Evolutionary conservation across 1,140 invertebrate species (phyloP).

Genomic region (Trichomalopsis sarcophagae): DNA sequence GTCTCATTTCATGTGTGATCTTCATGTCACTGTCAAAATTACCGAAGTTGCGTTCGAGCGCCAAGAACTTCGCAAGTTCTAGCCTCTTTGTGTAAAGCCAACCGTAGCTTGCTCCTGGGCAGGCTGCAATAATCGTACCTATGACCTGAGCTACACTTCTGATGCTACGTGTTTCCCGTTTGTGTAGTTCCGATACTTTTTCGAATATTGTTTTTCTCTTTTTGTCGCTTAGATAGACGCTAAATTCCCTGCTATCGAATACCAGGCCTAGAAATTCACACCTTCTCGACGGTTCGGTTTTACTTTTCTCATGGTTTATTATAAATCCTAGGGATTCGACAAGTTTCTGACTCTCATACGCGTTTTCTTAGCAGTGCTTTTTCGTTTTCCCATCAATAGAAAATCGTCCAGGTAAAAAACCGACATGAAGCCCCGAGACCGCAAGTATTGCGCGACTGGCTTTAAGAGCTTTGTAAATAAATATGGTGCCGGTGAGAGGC

Average conservation of each 20-base stretch:
- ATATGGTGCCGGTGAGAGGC: neutral
- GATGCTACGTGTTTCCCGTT: neutral
- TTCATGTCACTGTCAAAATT: neutral
- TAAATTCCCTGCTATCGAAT: conserved; percentile 32
- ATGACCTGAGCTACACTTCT: neutral
- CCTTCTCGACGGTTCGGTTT: conserved; percentile 28
- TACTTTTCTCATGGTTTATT: conserved; percentile 47
- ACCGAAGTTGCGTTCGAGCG: neutral
- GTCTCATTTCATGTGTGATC: neutral
- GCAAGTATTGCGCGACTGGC: neutral
- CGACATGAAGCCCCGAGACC: neutral
- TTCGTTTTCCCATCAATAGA: conserved; percentile 20
- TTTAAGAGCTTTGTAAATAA: conserved; percentile 13
- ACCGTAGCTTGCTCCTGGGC: neutral
- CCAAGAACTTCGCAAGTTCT: neutral
- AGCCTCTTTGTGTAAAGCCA: neutral
- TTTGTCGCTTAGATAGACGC: neutral
- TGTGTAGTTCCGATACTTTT: neutral
- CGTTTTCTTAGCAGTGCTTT: conserved; percentile 21
- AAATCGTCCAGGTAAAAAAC: conserved; percentile 26
- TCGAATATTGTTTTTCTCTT: conserved; percentile 12
- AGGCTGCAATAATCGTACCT: neutral
- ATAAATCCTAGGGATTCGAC: conserved; percentile 51
- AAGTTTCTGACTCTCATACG: conserved; percentile 3
- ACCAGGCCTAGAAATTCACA: conserved; percentile 53